Evolutionary conservation across 2,888 invertebrate species (phyloP).

Genomic region (Acholoe squamosa): DNA sequence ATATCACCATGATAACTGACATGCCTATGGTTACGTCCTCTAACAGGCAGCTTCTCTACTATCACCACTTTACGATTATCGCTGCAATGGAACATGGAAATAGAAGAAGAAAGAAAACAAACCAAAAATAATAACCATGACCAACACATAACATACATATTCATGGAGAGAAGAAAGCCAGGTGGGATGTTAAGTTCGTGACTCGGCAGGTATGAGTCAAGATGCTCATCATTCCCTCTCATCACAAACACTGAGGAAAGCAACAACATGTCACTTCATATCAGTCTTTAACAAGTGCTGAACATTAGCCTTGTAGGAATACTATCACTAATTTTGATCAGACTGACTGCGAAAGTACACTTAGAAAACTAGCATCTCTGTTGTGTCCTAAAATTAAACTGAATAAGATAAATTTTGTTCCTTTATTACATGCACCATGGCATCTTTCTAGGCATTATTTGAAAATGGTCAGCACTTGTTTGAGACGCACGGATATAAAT

Average conservation of each 20-base stretch:
- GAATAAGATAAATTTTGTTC: too few relatives aligned
- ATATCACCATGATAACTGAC: conserved; percentile 65
- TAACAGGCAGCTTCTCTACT: conserved; percentile 26
- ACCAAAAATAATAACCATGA: conserved; percentile 20
- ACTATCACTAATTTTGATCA: too few relatives aligned
- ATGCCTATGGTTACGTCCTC: conserved; percentile 56
- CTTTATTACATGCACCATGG: too few relatives aligned
- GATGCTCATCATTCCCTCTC: neutral
- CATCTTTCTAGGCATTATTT: too few relatives aligned
- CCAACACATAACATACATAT: neutral
- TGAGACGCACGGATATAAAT: neutral
- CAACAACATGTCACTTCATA: conserved; percentile 18
- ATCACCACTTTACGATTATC: conserved; percentile 59
- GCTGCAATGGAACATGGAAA: conserved; percentile 39
- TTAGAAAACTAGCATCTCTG: too few relatives aligned
- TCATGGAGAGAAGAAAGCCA: neutral
- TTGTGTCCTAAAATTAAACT: too few relatives aligned
- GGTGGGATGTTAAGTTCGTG: neutral
- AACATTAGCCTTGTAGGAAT: too few relatives aligned
- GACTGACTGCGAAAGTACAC: too few relatives aligned
- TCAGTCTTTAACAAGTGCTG: too few relatives aligned
- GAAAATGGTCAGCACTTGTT: neutral
- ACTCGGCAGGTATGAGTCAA: neutral
- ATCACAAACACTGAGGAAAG: neutral
- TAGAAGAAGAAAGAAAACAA: conserved; percentile 4